Base-by-base conservation (phyloP, 2,888 invertebrate genomes). In the Mythimna impura region DNA sequence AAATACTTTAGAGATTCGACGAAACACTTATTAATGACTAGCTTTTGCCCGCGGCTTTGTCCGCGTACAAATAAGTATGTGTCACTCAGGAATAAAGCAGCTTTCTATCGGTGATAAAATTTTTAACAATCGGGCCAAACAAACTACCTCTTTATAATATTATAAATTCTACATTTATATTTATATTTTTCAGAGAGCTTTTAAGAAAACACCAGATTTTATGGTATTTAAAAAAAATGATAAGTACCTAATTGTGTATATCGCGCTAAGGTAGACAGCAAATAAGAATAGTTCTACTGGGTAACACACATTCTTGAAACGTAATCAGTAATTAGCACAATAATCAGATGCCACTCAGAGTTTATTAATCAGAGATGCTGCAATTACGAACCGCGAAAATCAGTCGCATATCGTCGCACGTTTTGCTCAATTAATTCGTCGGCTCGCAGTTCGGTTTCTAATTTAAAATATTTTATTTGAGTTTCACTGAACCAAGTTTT, bases 381-480 rank as follows among this genome's bases (percentile, higher is more conserved):
- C 55, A 74, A 70, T 78, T 73, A 81, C 57, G 55, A 57, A 58
- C 62, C n/a, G 70, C 72, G 80, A 77, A 76, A 80, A 68, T 65
- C 30, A 63, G 50, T 63, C 61, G 0, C 50, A 69, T 61, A 61
- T 60, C 50, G 40, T 66, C 64, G 8, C 40, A 30, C 66, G 82
- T 71, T 74, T 76, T 82, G 82, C 69, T 80, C 84, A 82, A 82
- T 74, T 84, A 78, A 84, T 73, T 70, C 73, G 6, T 55, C 66
- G 73, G 77, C 80, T 73, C 66, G 82, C 70, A 5, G 36, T 62
- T 61, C 17, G 34, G 20, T 80, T 83, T 77, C 67, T 50, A 58
- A 61, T 25, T n/a, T 60, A 55, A 76, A 79, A 57, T 63, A 58
- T 67, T 60, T 57, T 80, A 30, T 80, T 75, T 17, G 5, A 60